Evolutionary conservation across 2,113 vertebrate species (phyloP).

Genomic region (Corynorhinus townsendii): DNA sequence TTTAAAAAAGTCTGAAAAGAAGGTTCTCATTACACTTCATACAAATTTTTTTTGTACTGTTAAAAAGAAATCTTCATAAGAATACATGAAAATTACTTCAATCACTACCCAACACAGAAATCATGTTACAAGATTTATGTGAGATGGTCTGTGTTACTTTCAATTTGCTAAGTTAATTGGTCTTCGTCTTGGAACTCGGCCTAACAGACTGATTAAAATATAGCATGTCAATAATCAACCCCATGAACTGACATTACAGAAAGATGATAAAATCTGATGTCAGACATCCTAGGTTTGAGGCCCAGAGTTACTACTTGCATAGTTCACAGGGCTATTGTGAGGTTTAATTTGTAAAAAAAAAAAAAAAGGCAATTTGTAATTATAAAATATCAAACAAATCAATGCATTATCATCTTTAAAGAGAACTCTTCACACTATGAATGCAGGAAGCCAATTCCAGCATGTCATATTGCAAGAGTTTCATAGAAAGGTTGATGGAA

Average conservation of each 20-base stretch:
- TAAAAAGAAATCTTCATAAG: background rate
- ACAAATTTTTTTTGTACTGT: background rate
- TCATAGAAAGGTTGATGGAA: too few species aligned
- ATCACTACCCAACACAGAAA: constrained; percentile 26
- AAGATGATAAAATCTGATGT: constrained; percentile 9
- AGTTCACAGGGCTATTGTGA: background rate
- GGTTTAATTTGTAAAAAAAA: background rate
- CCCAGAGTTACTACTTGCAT: background rate
- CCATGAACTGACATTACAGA: background rate
- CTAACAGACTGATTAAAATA: background rate
- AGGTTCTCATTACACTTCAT: background rate
- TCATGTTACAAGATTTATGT: background rate
- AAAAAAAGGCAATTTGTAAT: background rate
- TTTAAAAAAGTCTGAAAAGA: background rate
- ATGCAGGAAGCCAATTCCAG: too few species aligned
- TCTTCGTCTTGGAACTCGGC: background rate
- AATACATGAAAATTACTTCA: background rate
- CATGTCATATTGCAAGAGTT: too few species aligned
- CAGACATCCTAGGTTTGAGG: background rate
- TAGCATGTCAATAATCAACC: background rate
- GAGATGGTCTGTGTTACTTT: background rate
- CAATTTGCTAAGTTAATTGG: background rate
- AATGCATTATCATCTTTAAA: background rate
- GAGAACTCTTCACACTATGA: background rate
- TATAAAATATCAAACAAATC: background rate